Conservation (phyloP, 2,888 invertebrate genomes). For the Phoenoteleia sp. region DNA sequence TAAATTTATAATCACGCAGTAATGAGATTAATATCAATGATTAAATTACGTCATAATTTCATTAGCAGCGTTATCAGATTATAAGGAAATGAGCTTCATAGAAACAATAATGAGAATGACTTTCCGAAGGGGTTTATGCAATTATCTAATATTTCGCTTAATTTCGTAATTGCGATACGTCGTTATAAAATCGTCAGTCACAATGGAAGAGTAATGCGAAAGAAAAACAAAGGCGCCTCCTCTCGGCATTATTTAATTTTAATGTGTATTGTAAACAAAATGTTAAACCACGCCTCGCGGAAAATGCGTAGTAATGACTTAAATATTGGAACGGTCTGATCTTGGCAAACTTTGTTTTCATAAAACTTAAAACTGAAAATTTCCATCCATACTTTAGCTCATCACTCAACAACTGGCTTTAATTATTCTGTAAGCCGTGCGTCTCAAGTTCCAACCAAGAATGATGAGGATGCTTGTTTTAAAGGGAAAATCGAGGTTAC, state of each 20-base stretch:
- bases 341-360: constrained; percentile 27
- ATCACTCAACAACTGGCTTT: constrained; percentile 41
- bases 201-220: too few relatives aligned
- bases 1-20: background rate
- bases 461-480: constrained; percentile 61
- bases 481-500: constrained; percentile 49
- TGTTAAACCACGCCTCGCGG: background rate
- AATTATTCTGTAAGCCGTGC: constrained; percentile 51
- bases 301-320: constrained; percentile 35
- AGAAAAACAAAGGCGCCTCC: too few relatives aligned
- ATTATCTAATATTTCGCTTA: background rate
- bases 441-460: constrained; percentile 52
- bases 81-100: background rate
- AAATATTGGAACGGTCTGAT: constrained; percentile 33
- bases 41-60: background rate
- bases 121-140: background rate
- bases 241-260: background rate
- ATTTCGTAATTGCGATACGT: background rate
- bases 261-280: background rate
- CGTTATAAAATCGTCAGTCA: too few relatives aligned
- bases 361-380: constrained; percentile 34
- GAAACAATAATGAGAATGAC: background rate
- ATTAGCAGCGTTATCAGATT: background rate
- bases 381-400: constrained; percentile 41
- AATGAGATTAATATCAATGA: background rate